Conservation (phyloP, 1,140 invertebrate species). For the Proales similis region DNA sequence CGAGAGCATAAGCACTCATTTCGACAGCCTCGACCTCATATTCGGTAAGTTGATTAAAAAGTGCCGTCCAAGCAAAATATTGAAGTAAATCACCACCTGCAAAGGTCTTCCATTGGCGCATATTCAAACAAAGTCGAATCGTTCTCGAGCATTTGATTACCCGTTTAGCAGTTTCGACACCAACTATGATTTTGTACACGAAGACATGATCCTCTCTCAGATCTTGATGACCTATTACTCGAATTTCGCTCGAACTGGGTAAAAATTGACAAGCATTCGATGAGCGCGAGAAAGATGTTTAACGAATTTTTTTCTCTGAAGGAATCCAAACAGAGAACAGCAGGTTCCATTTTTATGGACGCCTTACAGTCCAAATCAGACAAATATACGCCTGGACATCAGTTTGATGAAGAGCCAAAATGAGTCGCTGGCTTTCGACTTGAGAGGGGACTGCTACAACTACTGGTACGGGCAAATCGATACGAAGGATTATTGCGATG, state of each 20-base stretch:
- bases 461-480: conserved; percentile 31
- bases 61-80: background rate
- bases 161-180: conserved; percentile 7
- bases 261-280: background rate
- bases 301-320: conserved; percentile 14
- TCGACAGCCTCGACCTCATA: conserved; percentile 19
- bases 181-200: background rate
- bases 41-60: conserved; percentile 15
- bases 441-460: conserved; percentile 17
- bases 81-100: background rate
- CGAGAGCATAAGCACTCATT: conserved; percentile 24
- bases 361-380: background rate
- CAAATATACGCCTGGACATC: background rate
- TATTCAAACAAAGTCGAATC: background rate
- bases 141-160: background rate
- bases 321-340: conserved; percentile 19
- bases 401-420: conserved; percentile 4
- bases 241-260: conserved; percentile 30
- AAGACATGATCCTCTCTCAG: conserved; percentile 5
- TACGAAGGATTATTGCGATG: conserved; percentile 23
- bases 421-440: background rate
- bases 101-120: conserved; percentile 14
- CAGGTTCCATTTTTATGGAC: background rate
- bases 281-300: background rate
- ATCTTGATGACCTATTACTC: conserved; percentile 15